Evolutionary conservation across 2,888 invertebrate genomes (phyloP).

Genomic region (Tetranychus piercei): DNA sequence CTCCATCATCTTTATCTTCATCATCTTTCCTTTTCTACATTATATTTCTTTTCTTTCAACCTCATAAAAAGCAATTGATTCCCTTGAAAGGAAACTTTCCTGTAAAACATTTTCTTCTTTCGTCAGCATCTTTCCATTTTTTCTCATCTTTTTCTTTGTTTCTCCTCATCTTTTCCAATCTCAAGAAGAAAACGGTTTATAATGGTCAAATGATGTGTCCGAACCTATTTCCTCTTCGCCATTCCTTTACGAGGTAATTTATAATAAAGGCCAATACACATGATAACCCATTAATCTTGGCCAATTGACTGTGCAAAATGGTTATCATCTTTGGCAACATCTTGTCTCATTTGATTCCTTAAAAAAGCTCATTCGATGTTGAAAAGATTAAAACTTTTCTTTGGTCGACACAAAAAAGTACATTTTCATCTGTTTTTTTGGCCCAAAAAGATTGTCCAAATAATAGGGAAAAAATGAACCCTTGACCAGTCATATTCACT

Average conservation of each 20-base stretch:
- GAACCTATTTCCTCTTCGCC: not conserved
- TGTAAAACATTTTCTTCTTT: not conserved
- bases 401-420: no score
- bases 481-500: no score
- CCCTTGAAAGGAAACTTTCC: not conserved
- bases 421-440: no score
- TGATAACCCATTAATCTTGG: not conserved
- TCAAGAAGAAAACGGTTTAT: not conserved
- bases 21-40: not conserved
- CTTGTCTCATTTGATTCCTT: no score
- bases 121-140: not conserved
- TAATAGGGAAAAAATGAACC: no score
- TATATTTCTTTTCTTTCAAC: not conserved
- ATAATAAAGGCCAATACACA: not conserved
- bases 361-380: not conserved
- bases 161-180: not conserved
- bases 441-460: no score
- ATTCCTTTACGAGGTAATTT: not conserved
- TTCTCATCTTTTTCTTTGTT: not conserved
- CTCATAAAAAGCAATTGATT: not conserved
- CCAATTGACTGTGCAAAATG: not conserved
- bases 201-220: conserved; percentile 1
- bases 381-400: not conserved
- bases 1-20: not conserved
- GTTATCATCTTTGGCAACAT: not conserved